phyloP scores from a whole-genome alignment of 2,888 invertebrate genomes.

The Bugulina stolonifera region DNA sequence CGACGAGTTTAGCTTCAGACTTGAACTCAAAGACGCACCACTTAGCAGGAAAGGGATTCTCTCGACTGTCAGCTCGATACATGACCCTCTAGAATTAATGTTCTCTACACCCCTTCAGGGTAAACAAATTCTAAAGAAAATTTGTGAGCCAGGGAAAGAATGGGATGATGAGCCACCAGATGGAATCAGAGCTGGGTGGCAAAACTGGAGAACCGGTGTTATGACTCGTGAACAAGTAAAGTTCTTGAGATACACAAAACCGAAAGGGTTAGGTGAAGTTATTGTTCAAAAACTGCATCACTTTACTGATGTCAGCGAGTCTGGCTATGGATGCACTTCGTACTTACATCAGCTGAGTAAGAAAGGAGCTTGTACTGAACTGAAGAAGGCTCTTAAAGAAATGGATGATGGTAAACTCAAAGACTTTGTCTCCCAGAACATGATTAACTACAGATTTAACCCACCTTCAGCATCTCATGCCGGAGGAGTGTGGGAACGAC shows the following conservation, averaged over 20 bases:
- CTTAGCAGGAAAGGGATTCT: neutral
- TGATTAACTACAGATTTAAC: no score
- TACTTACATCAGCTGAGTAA: neutral
- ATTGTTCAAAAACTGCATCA: neutral
- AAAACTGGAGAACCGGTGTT: neutral
- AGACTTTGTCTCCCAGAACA: no score
- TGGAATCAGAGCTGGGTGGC: neutral
- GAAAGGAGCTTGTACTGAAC: no score
- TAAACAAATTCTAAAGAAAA: neutral
- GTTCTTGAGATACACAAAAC: neutral
- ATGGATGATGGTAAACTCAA: no score
- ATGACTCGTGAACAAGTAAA: neutral
- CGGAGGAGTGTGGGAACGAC: no score
- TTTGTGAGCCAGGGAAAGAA: neutral
- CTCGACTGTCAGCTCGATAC: neutral
- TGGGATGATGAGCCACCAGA: neutral
- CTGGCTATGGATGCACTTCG: neutral
- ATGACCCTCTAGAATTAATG: neutral
- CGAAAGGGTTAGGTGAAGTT: neutral
- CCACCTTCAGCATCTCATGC: no score
- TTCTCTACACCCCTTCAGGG: neutral
- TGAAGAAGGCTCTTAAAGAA: no score
- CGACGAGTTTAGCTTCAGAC: neutral
- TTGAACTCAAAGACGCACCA: neutral
- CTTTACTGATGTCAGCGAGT: neutral